Evolutionary conservation across 53 echinoderm and acorn worm genomes (phyloP).

Genomic region (Hippasteria phrygiana): DNA sequence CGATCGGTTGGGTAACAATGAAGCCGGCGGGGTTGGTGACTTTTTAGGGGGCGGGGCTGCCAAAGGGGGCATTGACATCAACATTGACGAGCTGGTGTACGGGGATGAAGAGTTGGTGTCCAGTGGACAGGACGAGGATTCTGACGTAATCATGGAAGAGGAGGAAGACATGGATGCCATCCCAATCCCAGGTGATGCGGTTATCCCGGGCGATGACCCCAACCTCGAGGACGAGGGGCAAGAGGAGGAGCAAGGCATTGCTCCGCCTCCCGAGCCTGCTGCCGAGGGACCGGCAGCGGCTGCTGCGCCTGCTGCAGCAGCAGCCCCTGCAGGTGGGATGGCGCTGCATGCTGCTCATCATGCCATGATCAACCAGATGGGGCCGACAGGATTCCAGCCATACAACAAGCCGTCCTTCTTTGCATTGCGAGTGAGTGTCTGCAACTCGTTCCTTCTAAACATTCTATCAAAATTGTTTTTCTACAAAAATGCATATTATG

Average conservation of each 20-base stretch:
- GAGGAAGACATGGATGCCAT: conserved; percentile 49
- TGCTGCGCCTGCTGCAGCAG: conserved; percentile 37
- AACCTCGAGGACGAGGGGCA: conserved; percentile 10
- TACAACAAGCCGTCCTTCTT: conserved; percentile 94
- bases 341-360: conserved; percentile 93
- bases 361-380: conserved; percentile 84
- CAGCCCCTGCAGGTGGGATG: conserved; percentile 56
- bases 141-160: conserved; percentile 75
- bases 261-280: background rate
- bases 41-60: background rate
- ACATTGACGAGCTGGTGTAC: conserved; percentile 29
- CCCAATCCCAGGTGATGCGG: conserved; percentile 40
- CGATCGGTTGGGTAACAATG: too few species aligned
- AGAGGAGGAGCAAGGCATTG: conserved; percentile 12
- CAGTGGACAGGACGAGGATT: conserved; percentile 67
- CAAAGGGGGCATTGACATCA: conserved; percentile 20
- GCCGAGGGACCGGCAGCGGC: conserved; percentile 27
- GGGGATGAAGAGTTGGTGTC: conserved; percentile 28
- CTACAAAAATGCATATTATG: too few species aligned
- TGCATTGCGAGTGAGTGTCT: conserved; percentile 77
- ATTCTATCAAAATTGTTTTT: background rate
- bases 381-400: conserved; percentile 90
- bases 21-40: too few species aligned
- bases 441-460: background rate
- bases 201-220: conserved; percentile 39